Evolutionary conservation across 2,797 vertebrate genomes (phyloP), one percentile per base, ranked within the genome.

Genomic region (Steatocranus sp.): DNA sequence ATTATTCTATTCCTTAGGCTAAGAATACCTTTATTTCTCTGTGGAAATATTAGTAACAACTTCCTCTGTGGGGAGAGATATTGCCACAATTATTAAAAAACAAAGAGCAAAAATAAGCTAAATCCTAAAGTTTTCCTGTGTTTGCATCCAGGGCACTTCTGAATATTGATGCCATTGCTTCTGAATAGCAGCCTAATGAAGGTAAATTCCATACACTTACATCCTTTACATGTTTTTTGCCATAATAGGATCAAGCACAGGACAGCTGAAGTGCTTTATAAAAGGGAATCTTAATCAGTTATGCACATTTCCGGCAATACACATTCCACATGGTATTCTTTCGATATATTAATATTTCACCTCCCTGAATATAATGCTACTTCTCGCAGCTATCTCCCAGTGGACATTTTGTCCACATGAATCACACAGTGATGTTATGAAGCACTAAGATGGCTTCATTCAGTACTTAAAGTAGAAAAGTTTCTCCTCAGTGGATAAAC

Each of bases 261-360:
- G 91, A 94, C 91, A 93, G 94, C 83, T 90, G 76, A 79, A 91
- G 86, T 85, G 92, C 93, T 95, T 94, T 89, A 91, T 91, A 90
- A 95, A 89, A 93, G 86, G 82, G 89, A 88, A 83, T 76, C 84
- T 61, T 91, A 87, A 96, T 96, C 84, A 94, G 96, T 96, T 94
- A 96, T 96, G 95, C 86, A 96, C 84, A 86, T 79, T 88, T 94
- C 91, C 82, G 79, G 89, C 80, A 93, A 94, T 91, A 94, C 90
- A 91, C 80, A 79, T 95, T 93, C 85, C 87, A 92, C 94, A 93
- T 92, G 91, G 94, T 95, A 94, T 85, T 85, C 89, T 94, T 93
- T 88, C 89, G 79, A 88, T 81, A 88, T 89, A 96, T 96, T 92
- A 95, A 96, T 96, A 95, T 96, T 96, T 95, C 84, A 96, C 86